Evolutionary conservation across 2,113 vertebrate species (phyloP).

Genomic region (Pseudolaguvia tuberculata): DNA sequence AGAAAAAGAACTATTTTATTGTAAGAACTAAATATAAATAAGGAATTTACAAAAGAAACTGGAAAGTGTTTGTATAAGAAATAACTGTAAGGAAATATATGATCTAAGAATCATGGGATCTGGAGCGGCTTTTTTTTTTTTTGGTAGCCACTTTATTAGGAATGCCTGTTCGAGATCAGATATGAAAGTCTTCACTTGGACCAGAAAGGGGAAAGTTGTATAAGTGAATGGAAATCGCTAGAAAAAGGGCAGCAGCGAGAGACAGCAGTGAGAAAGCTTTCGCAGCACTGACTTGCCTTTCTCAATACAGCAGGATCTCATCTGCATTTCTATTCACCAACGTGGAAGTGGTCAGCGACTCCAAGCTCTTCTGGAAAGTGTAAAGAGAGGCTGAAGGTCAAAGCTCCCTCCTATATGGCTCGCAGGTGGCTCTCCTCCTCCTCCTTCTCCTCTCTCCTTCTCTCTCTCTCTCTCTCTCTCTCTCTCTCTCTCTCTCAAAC

Average conservation of each 20-base stretch:
- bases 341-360: slow-evolving; percentile 82
- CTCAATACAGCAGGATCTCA: slow-evolving; percentile 75
- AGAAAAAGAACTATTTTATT: neutral
- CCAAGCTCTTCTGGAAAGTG: slow-evolving; percentile 58
- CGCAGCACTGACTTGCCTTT: slow-evolving; percentile 75
- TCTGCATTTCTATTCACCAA: slow-evolving; percentile 85
- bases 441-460: too few relatives aligned
- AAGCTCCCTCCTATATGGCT: slow-evolving; percentile 66
- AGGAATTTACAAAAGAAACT: neutral
- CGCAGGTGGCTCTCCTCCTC: slow-evolving; percentile 72
- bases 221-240: slow-evolving; percentile 37
- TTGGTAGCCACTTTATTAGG: neutral
- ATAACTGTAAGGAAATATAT: neutral
- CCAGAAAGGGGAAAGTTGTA: slow-evolving; percentile 22
- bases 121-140: too few relatives aligned
- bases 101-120: neutral
- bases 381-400: slow-evolving; percentile 74
- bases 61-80: too few relatives aligned
- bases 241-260: slow-evolving; percentile 58
- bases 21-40: neutral
- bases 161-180: neutral
- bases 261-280: slow-evolving; percentile 64
- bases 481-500: too few relatives aligned
- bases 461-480: too few relatives aligned
- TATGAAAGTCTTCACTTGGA: neutral